Base-by-base conservation (phyloP, 2,113 vertebrate species). In the Loxodonta africana region DNA sequence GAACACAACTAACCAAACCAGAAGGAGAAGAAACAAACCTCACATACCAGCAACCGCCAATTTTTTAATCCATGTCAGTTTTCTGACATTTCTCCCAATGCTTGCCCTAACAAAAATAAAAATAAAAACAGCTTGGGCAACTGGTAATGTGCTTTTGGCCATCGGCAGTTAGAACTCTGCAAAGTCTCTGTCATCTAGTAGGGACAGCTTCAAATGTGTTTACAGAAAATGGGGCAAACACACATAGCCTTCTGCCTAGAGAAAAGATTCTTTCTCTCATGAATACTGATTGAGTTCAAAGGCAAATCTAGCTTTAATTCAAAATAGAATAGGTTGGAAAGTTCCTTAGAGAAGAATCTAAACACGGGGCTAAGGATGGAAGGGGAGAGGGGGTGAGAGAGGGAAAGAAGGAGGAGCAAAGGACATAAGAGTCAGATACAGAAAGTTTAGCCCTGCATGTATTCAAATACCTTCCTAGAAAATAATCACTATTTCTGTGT, bases 251-350 rank as follows among this genome's bases (percentile, higher is more conserved):
- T 92, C 67, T 82, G 41, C 81, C 37, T 78, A 28, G 33, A 94
- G 65, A 85, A 57, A 88, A 46, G 46, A 48, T 48, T 48, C 48
- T 88, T 74, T 60, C 37, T 88, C 65, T 60, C 51, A 18, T 53
- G 67, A 76, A 85, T 69, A 44, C 93, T 92, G 60, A 88, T 81
- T 89, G 18, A 57, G 44, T 86, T 97, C 91, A 91, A 96, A 97
- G 77, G 80, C 57, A 91, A 85, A 46, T 46, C 7, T 48, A 53
- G 69, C 15, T 81, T 4, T 44, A 30, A 71, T 69, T 46, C 28
- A 82, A 81, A 82, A 46, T 14, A 88, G 53, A 90, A 91, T 18
- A 86, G 41, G 33, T 33, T 33, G 8, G 51, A 82, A 87, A 89
- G 23, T 28, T 90, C 14, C 67, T 91, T 69, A 57, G 53, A 95